Conservation (phyloP, 30 jellyfish, hydroid and myxozoan genomes). For the Nemopilema nomurai region DNA sequence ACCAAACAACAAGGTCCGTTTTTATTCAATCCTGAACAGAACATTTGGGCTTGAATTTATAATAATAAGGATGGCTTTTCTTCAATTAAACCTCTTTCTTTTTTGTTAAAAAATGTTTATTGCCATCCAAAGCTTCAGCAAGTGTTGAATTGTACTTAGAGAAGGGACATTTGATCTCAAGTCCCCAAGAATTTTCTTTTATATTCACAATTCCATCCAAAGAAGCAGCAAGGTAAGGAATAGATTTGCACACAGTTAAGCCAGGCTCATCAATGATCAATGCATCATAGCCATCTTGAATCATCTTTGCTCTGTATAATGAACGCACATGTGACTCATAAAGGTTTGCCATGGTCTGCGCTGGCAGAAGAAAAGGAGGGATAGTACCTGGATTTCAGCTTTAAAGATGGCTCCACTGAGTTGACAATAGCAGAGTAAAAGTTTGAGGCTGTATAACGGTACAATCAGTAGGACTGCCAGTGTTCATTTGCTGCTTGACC, state of each 20-base stretch:
- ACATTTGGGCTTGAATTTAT: no score
- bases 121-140: constrained; percentile 6
- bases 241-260: background rate
- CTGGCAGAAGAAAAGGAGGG: background rate
- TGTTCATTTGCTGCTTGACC: no score
- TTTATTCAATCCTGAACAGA: background rate
- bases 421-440: constrained; percentile 24
- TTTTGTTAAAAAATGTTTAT: background rate
- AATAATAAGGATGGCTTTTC: no score
- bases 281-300: no score
- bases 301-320: no score
- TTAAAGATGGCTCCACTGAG: constrained; percentile 26
- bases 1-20: constrained; percentile 41
- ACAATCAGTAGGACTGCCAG: constrained; percentile 6
- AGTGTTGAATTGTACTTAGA: no score
- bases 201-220: constrained; percentile 4
- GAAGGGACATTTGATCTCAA: no score
- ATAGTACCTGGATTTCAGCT: constrained; percentile 2
- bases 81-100: background rate
- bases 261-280: no score
- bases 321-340: no score
- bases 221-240: constrained; percentile 29
- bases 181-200: no score
- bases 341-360: no score
- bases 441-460: constrained; percentile 6